Base-by-base conservation (phyloP, 2,888 invertebrate genomes). In the Ectobius pallidus region DNA sequence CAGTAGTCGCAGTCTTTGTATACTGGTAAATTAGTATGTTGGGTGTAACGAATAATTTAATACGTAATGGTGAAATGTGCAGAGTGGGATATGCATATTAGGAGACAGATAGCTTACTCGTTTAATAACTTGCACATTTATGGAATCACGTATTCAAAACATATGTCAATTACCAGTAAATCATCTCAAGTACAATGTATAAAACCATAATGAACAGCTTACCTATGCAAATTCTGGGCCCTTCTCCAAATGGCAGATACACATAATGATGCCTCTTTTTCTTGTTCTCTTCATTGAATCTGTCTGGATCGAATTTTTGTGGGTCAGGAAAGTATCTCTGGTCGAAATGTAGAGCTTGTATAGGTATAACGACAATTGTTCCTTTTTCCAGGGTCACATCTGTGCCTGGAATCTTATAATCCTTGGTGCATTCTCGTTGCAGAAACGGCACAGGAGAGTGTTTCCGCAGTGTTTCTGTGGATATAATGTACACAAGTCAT, bases 151-250 rank as follows among this genome's bases (percentile, higher is more conserved):
- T n/a, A n/a, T n/a, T n/a, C n/a, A n/a, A n/a, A n/a, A n/a, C n/a
- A n/a, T n/a, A n/a, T n/a, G n/a, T n/a, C n/a, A n/a, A n/a, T n/a
- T n/a, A n/a, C n/a, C n/a, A n/a, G n/a, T n/a, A n/a, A n/a, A n/a
- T n/a, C n/a, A n/a, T n/a, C n/a, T n/a, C n/a, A n/a, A n/a, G n/a
- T n/a, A n/a, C n/a, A n/a, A n/a, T n/a, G n/a, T n/a, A n/a, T n/a
- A n/a, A n/a, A n/a, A n/a, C n/a, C n/a, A n/a, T n/a, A 39, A 9
- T 46, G 27, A 16, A n/a, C 0, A 68, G 76, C 74, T 78, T 81
- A 87, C 87, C 87, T 76, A 88, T 86, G 77, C 87, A 88, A 75
- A 83, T 84, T 72, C 87, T 82, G 16, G 87, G 87, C 1, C 87
- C 87, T 75, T 86, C 85, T 14, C 87, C 87, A 77, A 88, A 88